Conservation (phyloP, 2,113 vertebrate species). For the Dolichotis patagonum region DNA sequence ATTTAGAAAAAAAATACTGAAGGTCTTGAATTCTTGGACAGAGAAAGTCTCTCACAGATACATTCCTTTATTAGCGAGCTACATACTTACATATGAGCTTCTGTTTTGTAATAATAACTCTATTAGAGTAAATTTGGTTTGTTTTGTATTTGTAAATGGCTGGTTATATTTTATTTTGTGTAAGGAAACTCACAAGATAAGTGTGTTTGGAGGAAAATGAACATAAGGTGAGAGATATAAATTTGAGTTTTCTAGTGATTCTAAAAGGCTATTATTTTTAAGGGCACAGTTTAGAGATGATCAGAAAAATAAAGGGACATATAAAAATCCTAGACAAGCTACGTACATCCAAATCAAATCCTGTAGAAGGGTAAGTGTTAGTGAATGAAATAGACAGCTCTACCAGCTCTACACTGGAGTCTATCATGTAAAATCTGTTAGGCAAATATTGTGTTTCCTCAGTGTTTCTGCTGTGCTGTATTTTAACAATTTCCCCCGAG, state of each 20-base stretch:
- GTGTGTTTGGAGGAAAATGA: slow-evolving; percentile 81
- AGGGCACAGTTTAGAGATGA: slow-evolving; percentile 82
- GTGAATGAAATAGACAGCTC: slow-evolving; percentile 7
- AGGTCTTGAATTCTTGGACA: slow-evolving; percentile 68
- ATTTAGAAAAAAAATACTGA: slow-evolving; percentile 75
- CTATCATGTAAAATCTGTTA: slow-evolving; percentile 65
- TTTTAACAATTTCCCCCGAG: slow-evolving; percentile 75
- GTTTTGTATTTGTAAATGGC: slow-evolving; percentile 73
- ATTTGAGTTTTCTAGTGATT: slow-evolving; percentile 82
- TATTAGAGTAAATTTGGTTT: slow-evolving; percentile 18
- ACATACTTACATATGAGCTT: not conserved
- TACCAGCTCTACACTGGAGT: not conserved
- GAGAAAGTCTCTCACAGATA: slow-evolving; percentile 55
- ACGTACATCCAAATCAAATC: slow-evolving; percentile 84
- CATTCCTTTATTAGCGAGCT: slow-evolving; percentile 61
- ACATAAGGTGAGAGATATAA: slow-evolving; percentile 83
- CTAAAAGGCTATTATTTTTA: slow-evolving; percentile 89
- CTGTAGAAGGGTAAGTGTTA: slow-evolving; percentile 64
- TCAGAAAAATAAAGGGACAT: slow-evolving; percentile 87
- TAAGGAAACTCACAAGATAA: slow-evolving; percentile 77
- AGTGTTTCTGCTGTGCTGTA: slow-evolving; percentile 54
- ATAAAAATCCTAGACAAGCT: slow-evolving; percentile 85
- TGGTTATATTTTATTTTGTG: slow-evolving; percentile 74
- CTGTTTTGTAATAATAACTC: slow-evolving; percentile 72
- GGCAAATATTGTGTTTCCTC: slow-evolving; percentile 57